Conservation (phyloP, 37 sponge, comb jelly and placozoan genomes). For the Amphimedon queenslandica region DNA sequence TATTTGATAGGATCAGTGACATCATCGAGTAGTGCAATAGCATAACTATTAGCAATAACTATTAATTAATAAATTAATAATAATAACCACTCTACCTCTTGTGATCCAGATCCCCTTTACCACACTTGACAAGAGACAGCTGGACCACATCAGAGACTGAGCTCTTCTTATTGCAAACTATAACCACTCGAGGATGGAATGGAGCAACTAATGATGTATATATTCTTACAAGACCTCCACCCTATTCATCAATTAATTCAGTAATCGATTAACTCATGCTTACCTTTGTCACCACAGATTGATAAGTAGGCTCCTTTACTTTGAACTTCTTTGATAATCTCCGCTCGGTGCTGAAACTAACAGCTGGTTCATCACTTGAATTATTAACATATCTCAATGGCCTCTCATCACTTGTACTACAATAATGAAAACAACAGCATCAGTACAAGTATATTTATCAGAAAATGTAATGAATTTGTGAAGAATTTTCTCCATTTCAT, state of each 20-base stretch:
- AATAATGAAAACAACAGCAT: background rate
- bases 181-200: conserved; percentile 39
- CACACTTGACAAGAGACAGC: conserved; percentile 48
- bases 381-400: background rate
- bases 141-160: conserved; percentile 38
- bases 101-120: conserved; percentile 40
- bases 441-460: too few species aligned
- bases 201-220: conserved; percentile 65
- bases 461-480: too few species aligned
- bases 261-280: background rate
- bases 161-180: conserved; percentile 54
- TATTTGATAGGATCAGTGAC: conserved; percentile 11
- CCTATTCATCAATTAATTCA: conserved; percentile 3
- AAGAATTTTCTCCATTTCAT: too few species aligned
- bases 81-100: conserved; percentile 32
- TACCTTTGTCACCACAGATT: conserved; percentile 22
- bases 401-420: background rate
- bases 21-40: conserved; percentile 30
- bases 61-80: background rate
- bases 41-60: conserved; percentile 10
- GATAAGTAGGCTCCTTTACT: conserved; percentile 45
- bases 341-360: background rate
- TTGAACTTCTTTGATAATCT: conserved; percentile 4
- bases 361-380: background rate
- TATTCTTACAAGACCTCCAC: conserved; percentile 63